Evolutionary conservation across 2,113 vertebrate species (phyloP).

Genomic region (Pagrus major): DNA sequence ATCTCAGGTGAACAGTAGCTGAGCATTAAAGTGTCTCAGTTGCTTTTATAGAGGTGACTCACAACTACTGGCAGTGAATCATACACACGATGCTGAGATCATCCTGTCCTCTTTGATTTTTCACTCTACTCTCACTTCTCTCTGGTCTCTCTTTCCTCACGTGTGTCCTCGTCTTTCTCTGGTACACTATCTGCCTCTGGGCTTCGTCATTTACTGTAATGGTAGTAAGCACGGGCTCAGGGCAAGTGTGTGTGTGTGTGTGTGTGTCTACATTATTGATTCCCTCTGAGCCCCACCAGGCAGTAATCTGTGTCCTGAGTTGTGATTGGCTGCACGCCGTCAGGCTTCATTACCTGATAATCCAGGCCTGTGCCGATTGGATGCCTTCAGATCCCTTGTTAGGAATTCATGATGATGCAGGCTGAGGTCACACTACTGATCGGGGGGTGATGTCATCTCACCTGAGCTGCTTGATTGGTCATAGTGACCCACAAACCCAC

Average conservation of each 20-base stretch:
- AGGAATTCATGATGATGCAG: slow-evolving; percentile 74
- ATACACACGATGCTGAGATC: slow-evolving; percentile 51
- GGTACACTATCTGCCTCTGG: not conserved
- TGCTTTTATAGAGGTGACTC: slow-evolving; percentile 53
- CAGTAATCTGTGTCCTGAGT: slow-evolving; percentile 42
- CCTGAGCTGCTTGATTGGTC: slow-evolving; percentile 64
- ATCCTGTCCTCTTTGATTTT: slow-evolving; percentile 36
- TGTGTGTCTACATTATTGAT: slow-evolving; percentile 72
- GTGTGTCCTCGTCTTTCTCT: not conserved
- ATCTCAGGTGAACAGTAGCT: not conserved
- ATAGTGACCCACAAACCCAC: slow-evolving; percentile 14
- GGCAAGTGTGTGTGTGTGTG: slow-evolving; percentile 27
- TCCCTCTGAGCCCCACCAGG: slow-evolving; percentile 23
- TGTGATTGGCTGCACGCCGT: slow-evolving; percentile 54
- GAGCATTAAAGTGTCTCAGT: not conserved
- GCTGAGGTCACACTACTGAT: slow-evolving; percentile 76
- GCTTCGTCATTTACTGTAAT: slow-evolving; percentile 47
- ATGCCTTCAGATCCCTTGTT: slow-evolving; percentile 40
- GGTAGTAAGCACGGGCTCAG: slow-evolving; percentile 8
- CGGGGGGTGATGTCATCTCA: slow-evolving; percentile 79
- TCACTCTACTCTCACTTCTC: slow-evolving; percentile 13
- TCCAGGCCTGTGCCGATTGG: slow-evolving; percentile 61
- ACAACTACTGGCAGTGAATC: slow-evolving; percentile 52
- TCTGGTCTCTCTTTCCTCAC: not conserved
- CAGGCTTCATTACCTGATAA: slow-evolving; percentile 68